Base-by-base conservation (phyloP, 2,888 invertebrate species). In the Epinotia ramella region DNA sequence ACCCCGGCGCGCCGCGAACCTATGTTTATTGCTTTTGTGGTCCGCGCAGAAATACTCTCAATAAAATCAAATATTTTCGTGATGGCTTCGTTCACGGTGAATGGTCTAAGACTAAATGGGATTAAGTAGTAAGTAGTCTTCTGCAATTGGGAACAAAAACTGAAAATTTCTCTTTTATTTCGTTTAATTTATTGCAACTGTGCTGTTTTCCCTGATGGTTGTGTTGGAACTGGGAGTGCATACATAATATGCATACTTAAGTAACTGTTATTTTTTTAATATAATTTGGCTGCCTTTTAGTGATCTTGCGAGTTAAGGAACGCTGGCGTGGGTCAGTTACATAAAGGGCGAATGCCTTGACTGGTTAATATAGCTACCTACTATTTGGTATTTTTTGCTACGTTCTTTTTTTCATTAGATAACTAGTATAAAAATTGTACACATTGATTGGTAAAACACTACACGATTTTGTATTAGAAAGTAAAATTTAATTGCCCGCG, bases 1-100 rank as follows among this genome's bases (percentile, higher is more conserved):
- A 84, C 84, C 9, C 40, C 40, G 40, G 9, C 40, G 9, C 9
- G 85, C 92, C 91, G 84, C 85, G 83, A 82, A 84, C 86, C 77
- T 77, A 78, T 75, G 79, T 79, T 80, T 85, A 85, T 86, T 77
- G 79, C 79, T 80, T 82, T 82, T 82, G 71, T 68, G 56, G 75
- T 49, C 62, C 49, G 67, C 62, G 64, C 68, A 49, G 56, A 77
- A 70, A 77, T 68, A 63, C 67, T 63, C 44, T 65, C 70, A n/a
- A n/a, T n/a, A n/a, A n/a, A n/a, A n/a, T n/a, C n/a, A n/a, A n/a
- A n/a, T n/a, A 44, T 62, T 75, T 59, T 70, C 66, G 53, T 71
- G 70, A 70, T 59, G 40, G 49, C 74, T 65, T 74, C 49, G 59
- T 74, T 75, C 66, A 62, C 75, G 70, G 20, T 49, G 57, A 68